Evolutionary conservation across 2,113 vertebrate species (phyloP), one percentile per base, ranked within the genome.

Genomic region (rabbit (Oryctolagus cuniculus)): DNA sequence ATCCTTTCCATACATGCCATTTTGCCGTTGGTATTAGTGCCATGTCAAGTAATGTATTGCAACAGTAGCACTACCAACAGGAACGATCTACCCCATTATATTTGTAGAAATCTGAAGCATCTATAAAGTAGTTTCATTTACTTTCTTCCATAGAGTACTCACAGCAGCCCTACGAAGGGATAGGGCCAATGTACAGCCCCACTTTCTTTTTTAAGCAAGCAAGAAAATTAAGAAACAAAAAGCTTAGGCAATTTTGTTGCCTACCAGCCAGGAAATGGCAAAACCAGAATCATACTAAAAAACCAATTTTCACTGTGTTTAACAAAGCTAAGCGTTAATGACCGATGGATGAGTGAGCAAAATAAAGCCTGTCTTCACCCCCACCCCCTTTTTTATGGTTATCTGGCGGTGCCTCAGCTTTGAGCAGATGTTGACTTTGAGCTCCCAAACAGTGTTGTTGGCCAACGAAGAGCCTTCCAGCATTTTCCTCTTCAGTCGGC

Each of bases 351-450:
- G 82, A 82, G 38, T 44, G 61, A 89, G 38, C 21, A 53, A 90
- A 92, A 81, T 77, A 83, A 95, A 94, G 91, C 66, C 82, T 81
- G 80, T 89, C 86, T 90, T 86, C 92, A 87, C 88, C 86, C 36
- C 79, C 17, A 10, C 67, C 94, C 94, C 89, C 79, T 64, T 72
- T 93, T 95, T 95, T 87, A 92, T 89, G 69, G 72, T 79, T 87
- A 34, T 78, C 94, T 96, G 94, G 96, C 93, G 72, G 34, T 63
- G 74, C 70, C 66, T 95, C 78, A 75, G 86, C 53, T 95, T 61
- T 63, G 38, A 89, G 66, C 96, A 96, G 96, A 96, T 96, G 93
- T 87, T 95, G 90, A 96, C 88, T 95, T 95, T 93, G 82, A 79
- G 79, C 66, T 95, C 75, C 5, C 31, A 94, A 79, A 91, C 63